Evolutionary conservation across 2,797 vertebrate species (phyloP).

Genomic region (Clarias fuscus): DNA sequence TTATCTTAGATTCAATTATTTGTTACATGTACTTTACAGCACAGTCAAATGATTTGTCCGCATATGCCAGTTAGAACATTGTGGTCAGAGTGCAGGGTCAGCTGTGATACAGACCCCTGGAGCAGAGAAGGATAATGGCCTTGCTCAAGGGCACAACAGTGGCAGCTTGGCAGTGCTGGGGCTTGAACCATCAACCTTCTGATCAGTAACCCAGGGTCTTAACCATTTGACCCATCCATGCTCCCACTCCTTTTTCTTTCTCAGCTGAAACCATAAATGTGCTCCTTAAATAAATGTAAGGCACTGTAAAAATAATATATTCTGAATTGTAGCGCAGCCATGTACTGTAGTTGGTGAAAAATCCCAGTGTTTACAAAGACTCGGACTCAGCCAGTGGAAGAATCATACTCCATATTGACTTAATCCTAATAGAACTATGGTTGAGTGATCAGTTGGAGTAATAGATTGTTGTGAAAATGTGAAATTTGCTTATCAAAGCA

Average conservation of each 20-base stretch:
- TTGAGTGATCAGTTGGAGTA: not conserved
- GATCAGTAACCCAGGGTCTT: too few species aligned
- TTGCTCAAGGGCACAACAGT: too few species aligned
- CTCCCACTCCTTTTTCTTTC: too few species aligned
- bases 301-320: not conserved
- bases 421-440: not conserved
- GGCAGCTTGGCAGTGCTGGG: too few species aligned
- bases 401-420: not conserved
- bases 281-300: not conserved
- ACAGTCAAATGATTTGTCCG: not conserved
- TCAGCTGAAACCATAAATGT: not conserved
- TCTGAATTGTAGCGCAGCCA: not conserved
- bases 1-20: not conserved
- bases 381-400: not conserved
- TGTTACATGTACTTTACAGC: not conserved
- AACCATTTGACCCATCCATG: too few species aligned
- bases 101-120: too few species aligned
- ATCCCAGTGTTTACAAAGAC: not conserved
- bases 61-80: not conserved
- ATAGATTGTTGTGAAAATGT: not conserved
- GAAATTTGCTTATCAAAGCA: not conserved
- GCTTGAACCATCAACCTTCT: too few species aligned
- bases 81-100: too few species aligned
- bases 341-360: not conserved
- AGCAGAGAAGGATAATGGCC: too few species aligned